Evolutionary conservation across 2,797 vertebrate genomes (phyloP).

Genomic region (Urophycis tenuis): DNA sequence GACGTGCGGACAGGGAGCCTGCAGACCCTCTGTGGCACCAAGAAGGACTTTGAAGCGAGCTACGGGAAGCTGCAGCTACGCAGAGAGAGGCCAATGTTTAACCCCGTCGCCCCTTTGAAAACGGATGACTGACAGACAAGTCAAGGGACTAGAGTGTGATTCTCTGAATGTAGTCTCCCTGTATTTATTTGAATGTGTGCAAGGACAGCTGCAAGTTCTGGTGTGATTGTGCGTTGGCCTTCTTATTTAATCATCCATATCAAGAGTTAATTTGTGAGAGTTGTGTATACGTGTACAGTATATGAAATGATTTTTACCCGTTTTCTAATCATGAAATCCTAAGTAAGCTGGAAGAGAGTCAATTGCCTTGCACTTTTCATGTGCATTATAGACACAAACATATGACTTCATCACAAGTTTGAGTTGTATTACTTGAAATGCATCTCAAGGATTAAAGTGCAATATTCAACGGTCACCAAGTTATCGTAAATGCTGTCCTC

Average conservation of each 20-base stretch:
- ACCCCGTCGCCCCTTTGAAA: constrained; percentile 83
- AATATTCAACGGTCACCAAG: too few relatives aligned
- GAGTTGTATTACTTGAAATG: neutral
- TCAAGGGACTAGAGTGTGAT: neutral
- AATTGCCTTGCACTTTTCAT: neutral
- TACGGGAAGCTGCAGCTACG: constrained; percentile 77
- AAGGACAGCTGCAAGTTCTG: neutral
- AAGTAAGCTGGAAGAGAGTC: too few relatives aligned
- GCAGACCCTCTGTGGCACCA: constrained; percentile 80
- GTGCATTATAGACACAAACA: neutral
- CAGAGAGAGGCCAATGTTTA: constrained; percentile 83
- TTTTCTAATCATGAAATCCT: too few relatives aligned
- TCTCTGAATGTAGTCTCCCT: neutral
- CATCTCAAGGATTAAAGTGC: neutral
- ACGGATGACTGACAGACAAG: constrained; percentile 69
- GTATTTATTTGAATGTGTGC: neutral
- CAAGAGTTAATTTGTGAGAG: neutral
- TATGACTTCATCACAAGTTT: neutral
- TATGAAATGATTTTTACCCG: too few relatives aligned
- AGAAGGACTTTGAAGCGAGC: constrained; percentile 87
- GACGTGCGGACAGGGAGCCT: constrained; percentile 73
- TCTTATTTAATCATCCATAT: neutral
- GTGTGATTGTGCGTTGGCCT: neutral
- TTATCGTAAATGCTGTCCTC: too few relatives aligned
- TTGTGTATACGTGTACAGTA: too few relatives aligned